These are phyloP conservation scores for Nymphalis io DNA, from an alignment of 1,140 invertebrate genomes.

Conservation along the genomic window DNA sequence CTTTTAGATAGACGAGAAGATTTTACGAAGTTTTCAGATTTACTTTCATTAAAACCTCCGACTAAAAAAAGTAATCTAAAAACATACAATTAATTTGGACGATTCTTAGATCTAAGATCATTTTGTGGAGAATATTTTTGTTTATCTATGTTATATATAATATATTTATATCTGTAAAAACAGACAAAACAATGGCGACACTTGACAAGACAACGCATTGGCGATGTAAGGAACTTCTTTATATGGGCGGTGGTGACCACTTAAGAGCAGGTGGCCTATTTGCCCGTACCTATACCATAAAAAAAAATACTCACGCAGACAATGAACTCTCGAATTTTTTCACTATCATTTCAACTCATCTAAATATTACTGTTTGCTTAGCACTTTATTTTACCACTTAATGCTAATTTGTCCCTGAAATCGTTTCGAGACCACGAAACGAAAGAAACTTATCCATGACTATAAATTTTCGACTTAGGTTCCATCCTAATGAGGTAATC, in stretches of 20 bases:
- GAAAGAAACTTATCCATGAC: constrained; percentile 7
- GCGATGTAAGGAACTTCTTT: too few relatives aligned
- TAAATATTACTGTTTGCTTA: too few relatives aligned
- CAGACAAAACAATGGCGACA: too few relatives aligned
- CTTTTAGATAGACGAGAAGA: background rate
- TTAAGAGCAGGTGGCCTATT: too few relatives aligned
- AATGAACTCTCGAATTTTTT: too few relatives aligned
- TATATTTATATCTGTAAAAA: too few relatives aligned
- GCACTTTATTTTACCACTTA: background rate
- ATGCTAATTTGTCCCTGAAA: constrained; percentile 14
- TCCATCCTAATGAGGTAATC: constrained; percentile 44
- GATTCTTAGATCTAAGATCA: background rate
- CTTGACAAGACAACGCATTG: too few relatives aligned
- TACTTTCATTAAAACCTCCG: background rate
- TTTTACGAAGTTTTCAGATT: background rate
- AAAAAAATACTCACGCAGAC: too few relatives aligned
- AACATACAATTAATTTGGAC: background rate
- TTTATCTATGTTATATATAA: too few relatives aligned
- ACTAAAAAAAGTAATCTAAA: background rate
- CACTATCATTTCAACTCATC: too few relatives aligned
- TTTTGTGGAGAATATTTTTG: background rate
- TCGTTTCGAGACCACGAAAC: constrained; percentile 8
- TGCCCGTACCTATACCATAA: too few relatives aligned
- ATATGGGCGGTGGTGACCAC: too few relatives aligned
- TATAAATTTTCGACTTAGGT: constrained; percentile 37